Evolutionary conservation across 1,140 invertebrate genomes (phyloP), one percentile per base, ranked within the genome.

Genomic region (Pollicipes pollicipes): DNA sequence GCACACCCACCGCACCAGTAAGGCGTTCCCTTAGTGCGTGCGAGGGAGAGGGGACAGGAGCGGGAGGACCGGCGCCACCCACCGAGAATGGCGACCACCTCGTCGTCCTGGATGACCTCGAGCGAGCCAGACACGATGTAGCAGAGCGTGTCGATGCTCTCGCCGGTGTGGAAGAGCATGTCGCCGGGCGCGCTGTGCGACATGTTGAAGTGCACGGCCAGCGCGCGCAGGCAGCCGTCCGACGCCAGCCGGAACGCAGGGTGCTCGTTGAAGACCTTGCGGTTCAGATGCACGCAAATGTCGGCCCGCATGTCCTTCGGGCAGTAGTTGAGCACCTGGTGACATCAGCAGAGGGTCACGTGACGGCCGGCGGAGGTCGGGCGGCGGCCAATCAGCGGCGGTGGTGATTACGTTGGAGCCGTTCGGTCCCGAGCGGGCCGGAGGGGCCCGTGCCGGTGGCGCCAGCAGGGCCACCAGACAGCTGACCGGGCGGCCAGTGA

Each of bases 281-380:
- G 86, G 84, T 99, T 99, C 73, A 99, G 84, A 84, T 99, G 97
- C 73, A 99, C 97, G 82, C 96, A 99, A 78, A 99, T 97, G 82
- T 99, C 97, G 63, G 97, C 97, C 80, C 98, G 98, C 97, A 99
- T 99, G 82, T 99, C 97, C 82, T 99, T 99, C 2, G 97, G 97
- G 83, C 97, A 99, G 84, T 98, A 99, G 82, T 98, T 97, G 75
- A 99, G 85, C 73, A 99, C 96, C 92, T 95, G 82, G 68, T 73
- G 73, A 68, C n/a, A 68, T 10, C n/a, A 21, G 45, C 21, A 21
- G 17, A 58, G 45, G 45, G 13, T 13, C 45, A 35, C 13, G 45
- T 58, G 6, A 24, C 17, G 45, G 21, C n/a, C n/a, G n/a, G n/a
- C n/a, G n/a, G n/a, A n/a, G n/a, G n/a, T n/a, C n/a, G n/a, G n/a